Conservation (phyloP, 2,888 invertebrate species). For the Lagria hirta region DNA sequence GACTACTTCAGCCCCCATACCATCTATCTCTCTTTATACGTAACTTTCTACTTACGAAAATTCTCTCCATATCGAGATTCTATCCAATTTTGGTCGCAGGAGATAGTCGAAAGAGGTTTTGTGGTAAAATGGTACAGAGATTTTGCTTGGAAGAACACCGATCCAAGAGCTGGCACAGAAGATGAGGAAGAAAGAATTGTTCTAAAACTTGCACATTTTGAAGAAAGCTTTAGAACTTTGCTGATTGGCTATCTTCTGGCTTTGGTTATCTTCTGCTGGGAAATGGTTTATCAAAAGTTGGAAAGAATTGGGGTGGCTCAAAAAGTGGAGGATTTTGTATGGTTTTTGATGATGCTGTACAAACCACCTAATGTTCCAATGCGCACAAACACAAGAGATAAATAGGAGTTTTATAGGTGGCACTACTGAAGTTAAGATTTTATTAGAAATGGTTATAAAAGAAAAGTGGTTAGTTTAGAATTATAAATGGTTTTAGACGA, state of each 20-base stretch:
- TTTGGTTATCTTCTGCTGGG: slow-evolving; percentile 18
- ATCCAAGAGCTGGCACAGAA: slow-evolving; percentile 3
- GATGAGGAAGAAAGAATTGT: slow-evolving; percentile 16
- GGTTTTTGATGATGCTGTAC: slow-evolving; percentile 8
- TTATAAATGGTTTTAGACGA: too few species aligned
- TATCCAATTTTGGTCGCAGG: slow-evolving; percentile 30
- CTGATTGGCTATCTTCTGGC: slow-evolving; percentile 23
- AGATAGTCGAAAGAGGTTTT: slow-evolving; percentile 34
- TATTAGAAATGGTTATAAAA: too few species aligned
- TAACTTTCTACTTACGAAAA: slow-evolving; percentile 31
- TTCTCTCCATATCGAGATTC: slow-evolving; percentile 25
- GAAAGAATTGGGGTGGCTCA: slow-evolving; percentile 6
- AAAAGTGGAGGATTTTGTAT: neutral
- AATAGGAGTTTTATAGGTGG: too few species aligned
- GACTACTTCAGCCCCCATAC: slow-evolving; percentile 2
- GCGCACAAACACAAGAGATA: too few species aligned
- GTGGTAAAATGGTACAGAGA: slow-evolving; percentile 33
- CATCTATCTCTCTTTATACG: slow-evolving; percentile 22
- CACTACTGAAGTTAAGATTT: too few species aligned
- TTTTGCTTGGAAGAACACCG: slow-evolving; percentile 19
- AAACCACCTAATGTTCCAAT: too few species aligned
- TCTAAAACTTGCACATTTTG: slow-evolving; percentile 31
- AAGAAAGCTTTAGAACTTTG: slow-evolving; percentile 30
- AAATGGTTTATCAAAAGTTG: slow-evolving; percentile 25
- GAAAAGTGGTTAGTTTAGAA: too few species aligned